phyloP scores from a whole-genome alignment of 92 coral and sea anemone genomes.

The Pocillopora grandis region DNA sequence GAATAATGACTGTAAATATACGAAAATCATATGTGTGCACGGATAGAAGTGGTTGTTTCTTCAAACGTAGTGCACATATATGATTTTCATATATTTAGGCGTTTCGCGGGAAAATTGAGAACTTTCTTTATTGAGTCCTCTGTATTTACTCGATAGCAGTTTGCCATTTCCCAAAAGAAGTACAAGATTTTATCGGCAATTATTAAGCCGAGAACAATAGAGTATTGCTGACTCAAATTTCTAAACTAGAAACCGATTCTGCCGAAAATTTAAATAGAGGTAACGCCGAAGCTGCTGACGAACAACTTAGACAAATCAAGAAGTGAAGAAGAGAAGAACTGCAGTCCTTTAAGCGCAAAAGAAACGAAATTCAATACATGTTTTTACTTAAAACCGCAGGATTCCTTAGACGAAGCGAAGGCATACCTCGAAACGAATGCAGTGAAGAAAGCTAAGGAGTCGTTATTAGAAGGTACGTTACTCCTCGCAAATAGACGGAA shows the following conservation, averaged over 20 bases:
- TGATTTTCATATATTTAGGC: too few relatives aligned
- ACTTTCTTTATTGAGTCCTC: neutral
- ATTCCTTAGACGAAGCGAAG: constrained; percentile 8
- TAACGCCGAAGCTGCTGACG: neutral
- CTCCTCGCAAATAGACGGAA: constrained; percentile 36
- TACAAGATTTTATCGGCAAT: constrained; percentile 21
- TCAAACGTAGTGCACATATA: too few relatives aligned
- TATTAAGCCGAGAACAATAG: constrained; percentile 32
- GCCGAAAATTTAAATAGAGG: constrained; percentile 13
- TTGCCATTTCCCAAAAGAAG: constrained; percentile 13
- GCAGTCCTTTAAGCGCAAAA: constrained; percentile 25
- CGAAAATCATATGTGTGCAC: too few relatives aligned
- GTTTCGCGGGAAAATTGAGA: too few relatives aligned
- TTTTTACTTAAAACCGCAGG: constrained; percentile 25
- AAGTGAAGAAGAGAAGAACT: constrained; percentile 1
- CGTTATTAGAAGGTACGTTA: constrained; percentile 41
- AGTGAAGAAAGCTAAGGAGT: neutral
- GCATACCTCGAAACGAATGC: neutral
- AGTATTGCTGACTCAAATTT: constrained; percentile 5
- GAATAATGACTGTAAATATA: too few relatives aligned
- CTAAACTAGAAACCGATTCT: constrained; percentile 3
- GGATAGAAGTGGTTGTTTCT: too few relatives aligned
- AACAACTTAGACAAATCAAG: constrained; percentile 23
- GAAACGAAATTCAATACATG: constrained; percentile 31
- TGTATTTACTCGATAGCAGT: neutral